Evolutionary conservation across 1,140 invertebrate species (phyloP).

Genomic region (Notospermus geniculatus): DNA sequence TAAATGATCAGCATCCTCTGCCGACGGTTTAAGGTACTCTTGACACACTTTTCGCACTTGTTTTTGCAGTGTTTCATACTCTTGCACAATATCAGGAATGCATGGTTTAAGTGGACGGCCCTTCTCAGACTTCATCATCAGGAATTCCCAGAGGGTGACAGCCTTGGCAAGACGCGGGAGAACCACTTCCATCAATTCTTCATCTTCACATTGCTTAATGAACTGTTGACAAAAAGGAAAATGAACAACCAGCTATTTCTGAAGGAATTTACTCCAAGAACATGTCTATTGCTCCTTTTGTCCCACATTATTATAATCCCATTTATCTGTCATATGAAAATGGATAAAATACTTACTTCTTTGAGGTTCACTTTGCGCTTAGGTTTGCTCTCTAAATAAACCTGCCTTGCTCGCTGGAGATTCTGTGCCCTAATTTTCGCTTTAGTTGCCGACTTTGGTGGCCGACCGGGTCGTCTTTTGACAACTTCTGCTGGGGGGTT

Average conservation of each 20-base stretch:
- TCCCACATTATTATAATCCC: too few species aligned
- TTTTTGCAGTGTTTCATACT: slow-evolving; percentile 48
- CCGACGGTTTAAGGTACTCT: slow-evolving; percentile 35
- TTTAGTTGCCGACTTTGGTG: slow-evolving; percentile 57
- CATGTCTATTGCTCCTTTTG: too few species aligned
- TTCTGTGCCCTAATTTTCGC: slow-evolving; percentile 39
- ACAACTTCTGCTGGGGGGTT: background rate
- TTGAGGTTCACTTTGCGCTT: slow-evolving; percentile 58
- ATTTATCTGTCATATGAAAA: too few species aligned
- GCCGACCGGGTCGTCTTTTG: slow-evolving; percentile 38
- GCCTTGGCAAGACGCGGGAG: slow-evolving; percentile 53
- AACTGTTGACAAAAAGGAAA: slow-evolving; percentile 32
- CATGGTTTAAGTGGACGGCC: slow-evolving; percentile 36
- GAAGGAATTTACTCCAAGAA: background rate
- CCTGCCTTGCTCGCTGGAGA: too few species aligned
- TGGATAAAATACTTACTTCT: slow-evolving; percentile 48
- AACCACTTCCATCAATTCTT: slow-evolving; percentile 58
- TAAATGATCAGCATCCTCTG: slow-evolving; percentile 9
- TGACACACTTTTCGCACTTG: slow-evolving; percentile 45
- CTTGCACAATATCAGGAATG: slow-evolving; percentile 42
- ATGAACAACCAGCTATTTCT: background rate
- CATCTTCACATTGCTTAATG: slow-evolving; percentile 45
- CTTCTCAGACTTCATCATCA: slow-evolving; percentile 55
- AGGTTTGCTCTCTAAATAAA: slow-evolving; percentile 15
- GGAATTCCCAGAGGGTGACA: slow-evolving; percentile 57